A percentile compares a stretch with the other conserved stretches of the same genome.
phyloP scores from a whole-genome alignment of 2,113 vertebrate species.

The Syngnathoides biaculeatus region DNA sequence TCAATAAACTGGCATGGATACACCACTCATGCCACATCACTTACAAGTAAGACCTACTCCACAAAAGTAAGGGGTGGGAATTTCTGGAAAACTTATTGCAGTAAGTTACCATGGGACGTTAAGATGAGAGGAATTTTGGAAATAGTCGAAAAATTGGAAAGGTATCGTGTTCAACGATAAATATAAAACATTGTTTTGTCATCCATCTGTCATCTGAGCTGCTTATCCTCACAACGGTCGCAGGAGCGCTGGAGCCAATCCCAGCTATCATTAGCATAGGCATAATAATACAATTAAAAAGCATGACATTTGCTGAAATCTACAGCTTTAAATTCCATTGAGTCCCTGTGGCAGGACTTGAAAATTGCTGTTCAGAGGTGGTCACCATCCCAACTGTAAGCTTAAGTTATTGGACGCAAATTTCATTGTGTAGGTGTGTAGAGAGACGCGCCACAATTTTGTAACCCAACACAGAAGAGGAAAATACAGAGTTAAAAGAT shows the following conservation, averaged over 20 bases:
- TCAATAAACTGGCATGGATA: constrained; percentile 93
- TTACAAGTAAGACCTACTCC: constrained; percentile 78
- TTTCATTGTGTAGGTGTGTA: too few relatives aligned
- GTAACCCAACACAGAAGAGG: not conserved
- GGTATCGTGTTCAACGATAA: not conserved
- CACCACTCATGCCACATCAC: constrained; percentile 96
- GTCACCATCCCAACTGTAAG: too few relatives aligned
- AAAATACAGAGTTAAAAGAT: not conserved
- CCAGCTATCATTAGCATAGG: too few relatives aligned
- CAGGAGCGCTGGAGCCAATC: too few relatives aligned
- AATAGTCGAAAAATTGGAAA: too few relatives aligned
- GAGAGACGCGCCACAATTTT: not conserved
- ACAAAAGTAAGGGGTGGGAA: constrained; percentile 67
- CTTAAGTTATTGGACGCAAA: too few relatives aligned
- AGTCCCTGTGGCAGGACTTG: too few relatives aligned
- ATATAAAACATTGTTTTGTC: not conserved
- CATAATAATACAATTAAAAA: not conserved
- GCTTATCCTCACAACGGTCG: too few relatives aligned
- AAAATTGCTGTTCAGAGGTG: too few relatives aligned
- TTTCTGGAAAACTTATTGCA: not conserved
- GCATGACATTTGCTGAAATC: not conserved
- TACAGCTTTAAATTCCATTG: too few relatives aligned
- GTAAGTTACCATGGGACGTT: not conserved
- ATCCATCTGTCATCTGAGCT: too few relatives aligned
- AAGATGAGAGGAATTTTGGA: too few relatives aligned